Evolutionary conservation across 2,888 invertebrate genomes (phyloP), one percentile per base, ranked within the genome.

Genomic region (Graphium colonna): DNA sequence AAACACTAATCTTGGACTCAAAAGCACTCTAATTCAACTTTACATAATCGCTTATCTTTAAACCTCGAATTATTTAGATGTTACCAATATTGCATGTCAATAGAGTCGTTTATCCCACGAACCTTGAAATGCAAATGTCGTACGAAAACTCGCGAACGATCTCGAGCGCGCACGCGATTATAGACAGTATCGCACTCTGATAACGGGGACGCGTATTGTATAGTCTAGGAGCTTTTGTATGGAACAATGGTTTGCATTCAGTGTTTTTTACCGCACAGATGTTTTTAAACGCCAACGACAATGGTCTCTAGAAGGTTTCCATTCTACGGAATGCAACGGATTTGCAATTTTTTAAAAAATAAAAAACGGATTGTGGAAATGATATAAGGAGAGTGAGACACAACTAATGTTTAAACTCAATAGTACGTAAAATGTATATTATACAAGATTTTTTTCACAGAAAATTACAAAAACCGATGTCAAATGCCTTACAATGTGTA

Each of bases 51-150:
- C 44, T 52, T 44, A 44, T 42, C 17, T 36, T 5, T 3, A 21
- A 21, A 5, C 21, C 5, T 2, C 3, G 21, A 5, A 21, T 21
- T 21, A 21, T 15, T 15, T n/a, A n/a, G n/a, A n/a, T n/a, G 21
- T 21, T 21, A 5, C 21, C 21, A 21, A 21, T 5, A 21, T 5
- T 21, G 21, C 21, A 21, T 21, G 2, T 21, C 21, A 57, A 57
- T 59, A 58, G 57, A 57, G 56, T 55, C 48, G 57, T 46, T 58
- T 59, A 61, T 60, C 63, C 21, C 21, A 59, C 59, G 59, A 58
- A 58, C 61, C 60, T 59, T 64, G 54, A 48, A 46, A 46, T 36
- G 18, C 1, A 21, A 45, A 39, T 55, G 38, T 39, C 49, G 21
- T 21, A 21, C 3, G 5, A 21, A 21, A 21, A 21, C 21, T 21